phyloP scores from a whole-genome alignment of 2,888 invertebrate species.

The Amiota communis region DNA sequence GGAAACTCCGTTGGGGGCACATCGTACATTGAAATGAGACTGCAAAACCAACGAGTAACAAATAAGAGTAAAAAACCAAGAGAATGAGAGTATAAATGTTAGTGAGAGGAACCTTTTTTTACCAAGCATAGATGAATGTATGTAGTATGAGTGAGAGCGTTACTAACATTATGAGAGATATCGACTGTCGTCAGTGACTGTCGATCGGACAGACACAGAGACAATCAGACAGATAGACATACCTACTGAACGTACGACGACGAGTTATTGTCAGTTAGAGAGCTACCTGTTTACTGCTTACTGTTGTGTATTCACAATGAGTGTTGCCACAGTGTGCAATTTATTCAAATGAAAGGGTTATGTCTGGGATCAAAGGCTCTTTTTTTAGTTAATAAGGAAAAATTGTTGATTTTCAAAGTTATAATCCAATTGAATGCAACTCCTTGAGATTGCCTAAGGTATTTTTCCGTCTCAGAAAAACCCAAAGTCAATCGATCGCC shows the following conservation, averaged over 20 bases:
- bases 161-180: conserved; percentile 61
- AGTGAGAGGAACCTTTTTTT: conserved; percentile 42
- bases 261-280: conserved; percentile 66
- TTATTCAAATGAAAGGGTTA: neutral
- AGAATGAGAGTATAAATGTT: conserved; percentile 41
- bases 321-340: conserved; percentile 57
- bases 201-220: conserved; percentile 35
- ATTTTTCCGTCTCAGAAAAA: too few species aligned
- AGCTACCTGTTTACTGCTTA: conserved; percentile 67
- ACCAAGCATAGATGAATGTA: neutral
- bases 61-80: conserved; percentile 32
- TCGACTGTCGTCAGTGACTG: conserved; percentile 42
- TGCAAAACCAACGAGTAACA: conserved; percentile 44
- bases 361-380: too few species aligned
- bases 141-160: conserved; percentile 32
- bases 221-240: conserved; percentile 42
- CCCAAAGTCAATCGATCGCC: too few species aligned
- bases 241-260: conserved; percentile 56
- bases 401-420: too few species aligned
- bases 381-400: too few species aligned
- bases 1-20: conserved; percentile 61
- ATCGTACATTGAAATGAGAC: conserved; percentile 24
- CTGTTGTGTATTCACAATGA: conserved; percentile 30
- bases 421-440: too few species aligned
- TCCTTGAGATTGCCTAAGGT: too few species aligned